A percentile compares a stretch with the other conserved stretches of the same genome.
Conservation (phyloP, 2,797 vertebrate genomes). For the Dipus sagitta region DNA sequence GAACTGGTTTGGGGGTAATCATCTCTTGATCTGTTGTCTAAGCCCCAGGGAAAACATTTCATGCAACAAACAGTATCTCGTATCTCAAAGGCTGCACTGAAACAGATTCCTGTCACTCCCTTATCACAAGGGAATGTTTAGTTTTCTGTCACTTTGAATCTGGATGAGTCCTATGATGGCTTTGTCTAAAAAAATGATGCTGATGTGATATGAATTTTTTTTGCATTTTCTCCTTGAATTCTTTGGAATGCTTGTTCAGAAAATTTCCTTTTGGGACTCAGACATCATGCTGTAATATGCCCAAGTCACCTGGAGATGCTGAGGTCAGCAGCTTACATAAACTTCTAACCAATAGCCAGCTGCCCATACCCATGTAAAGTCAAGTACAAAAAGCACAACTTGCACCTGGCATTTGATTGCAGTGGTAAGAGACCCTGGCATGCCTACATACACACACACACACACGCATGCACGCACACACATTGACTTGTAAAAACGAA, state of each 20-base stretch:
- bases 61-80: neutral
- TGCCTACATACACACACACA: too few relatives aligned
- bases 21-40: too few relatives aligned
- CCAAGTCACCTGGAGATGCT: neutral
- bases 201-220: neutral
- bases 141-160: neutral
- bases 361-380: too few relatives aligned
- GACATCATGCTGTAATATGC: neutral
- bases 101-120: neutral
- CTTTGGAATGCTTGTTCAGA: neutral
- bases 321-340: neutral
- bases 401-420: too few relatives aligned
- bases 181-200: neutral
- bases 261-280: neutral
- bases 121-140: neutral
- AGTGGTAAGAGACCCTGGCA: too few relatives aligned
- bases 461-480: too few relatives aligned
- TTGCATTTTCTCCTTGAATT: conserved; percentile 11
- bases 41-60: too few relatives aligned
- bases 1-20: too few relatives aligned
- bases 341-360: neutral
- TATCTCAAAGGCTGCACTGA: neutral
- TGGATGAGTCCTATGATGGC: neutral
- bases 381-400: too few relatives aligned
- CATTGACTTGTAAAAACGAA: too few relatives aligned